Conservation (phyloP, 1,140 invertebrate species). For the Sycophaga agraensis region DNA sequence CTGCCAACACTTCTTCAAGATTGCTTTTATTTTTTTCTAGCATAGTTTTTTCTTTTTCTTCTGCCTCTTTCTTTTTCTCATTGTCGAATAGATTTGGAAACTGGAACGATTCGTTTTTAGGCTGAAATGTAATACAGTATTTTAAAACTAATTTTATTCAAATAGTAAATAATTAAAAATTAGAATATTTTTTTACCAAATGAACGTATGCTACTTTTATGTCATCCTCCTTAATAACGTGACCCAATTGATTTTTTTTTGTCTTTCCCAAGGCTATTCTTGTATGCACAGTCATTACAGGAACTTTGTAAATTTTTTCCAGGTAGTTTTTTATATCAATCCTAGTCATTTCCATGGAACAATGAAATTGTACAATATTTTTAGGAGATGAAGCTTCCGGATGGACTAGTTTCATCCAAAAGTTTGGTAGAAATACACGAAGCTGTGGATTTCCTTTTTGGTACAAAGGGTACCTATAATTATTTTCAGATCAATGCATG, state of each 20-base stretch:
- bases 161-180: background rate
- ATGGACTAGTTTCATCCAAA: slow-evolving; percentile 89
- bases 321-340: slow-evolving; percentile 89
- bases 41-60: slow-evolving; percentile 58
- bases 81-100: slow-evolving; percentile 62
- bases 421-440: slow-evolving; percentile 87
- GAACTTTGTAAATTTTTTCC: slow-evolving; percentile 90
- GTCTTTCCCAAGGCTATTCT: slow-evolving; percentile 68
- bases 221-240: slow-evolving; percentile 82
- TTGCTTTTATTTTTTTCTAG: slow-evolving; percentile 55
- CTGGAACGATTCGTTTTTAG: slow-evolving; percentile 58
- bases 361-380: slow-evolving; percentile 81
- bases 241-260: slow-evolving; percentile 57
- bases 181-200: slow-evolving; percentile 63
- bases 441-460: slow-evolving; percentile 87
- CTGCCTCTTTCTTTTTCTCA: slow-evolving; percentile 39
- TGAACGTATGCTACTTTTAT: slow-evolving; percentile 78
- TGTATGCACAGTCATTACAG: slow-evolving; percentile 72
- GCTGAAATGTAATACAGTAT: slow-evolving; percentile 49
- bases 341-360: slow-evolving; percentile 83
- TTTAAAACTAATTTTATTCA: background rate
- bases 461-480: slow-evolving; percentile 77
- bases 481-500: no score
- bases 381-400: slow-evolving; percentile 62
- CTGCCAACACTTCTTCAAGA: slow-evolving; percentile 54